Percentiles rank a stretch among this genome's conserved stretches.
phyloP scores from a whole-genome alignment of 2,797 vertebrate species.

The Pipistrellus pygmaeus region DNA sequence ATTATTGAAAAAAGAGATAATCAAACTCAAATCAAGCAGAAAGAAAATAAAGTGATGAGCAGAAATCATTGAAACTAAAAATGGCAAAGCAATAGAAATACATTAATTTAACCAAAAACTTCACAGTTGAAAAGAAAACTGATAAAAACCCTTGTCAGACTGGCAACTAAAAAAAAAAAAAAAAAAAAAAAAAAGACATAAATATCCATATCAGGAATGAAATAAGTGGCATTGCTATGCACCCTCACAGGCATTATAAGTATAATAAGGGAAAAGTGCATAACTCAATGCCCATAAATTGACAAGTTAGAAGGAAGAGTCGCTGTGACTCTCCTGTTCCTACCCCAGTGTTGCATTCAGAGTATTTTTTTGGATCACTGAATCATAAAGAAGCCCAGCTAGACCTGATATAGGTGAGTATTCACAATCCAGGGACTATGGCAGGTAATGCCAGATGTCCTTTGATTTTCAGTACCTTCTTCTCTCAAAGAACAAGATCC shows the following conservation, averaged over 20 bases:
- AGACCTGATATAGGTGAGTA: background rate
- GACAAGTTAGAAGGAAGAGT: background rate
- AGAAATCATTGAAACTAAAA: slow-evolving; percentile 18
- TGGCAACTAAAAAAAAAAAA: background rate
- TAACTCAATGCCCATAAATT: background rate
- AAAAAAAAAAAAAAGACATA: background rate
- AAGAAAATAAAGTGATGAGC: background rate
- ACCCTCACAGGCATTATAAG: background rate
- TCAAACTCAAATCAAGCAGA: background rate
- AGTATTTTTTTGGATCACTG: background rate
- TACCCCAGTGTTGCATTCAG: background rate
- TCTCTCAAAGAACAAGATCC: background rate
- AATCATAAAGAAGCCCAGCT: background rate
- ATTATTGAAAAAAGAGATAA: background rate
- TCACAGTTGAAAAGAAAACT: background rate
- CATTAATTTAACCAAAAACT: background rate
- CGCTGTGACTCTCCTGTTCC: background rate
- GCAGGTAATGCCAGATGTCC: background rate
- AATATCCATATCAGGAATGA: background rate
- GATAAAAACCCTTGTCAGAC: background rate
- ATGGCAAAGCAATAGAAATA: background rate
- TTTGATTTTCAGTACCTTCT: background rate
- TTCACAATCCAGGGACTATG: too few relatives aligned
- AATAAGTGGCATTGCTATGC: background rate
- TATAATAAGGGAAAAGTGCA: background rate